Evolutionary conservation across 1,140 invertebrate species (phyloP), one percentile per base, ranked within the genome.

Genomic region (Drosophila mayri): DNA sequence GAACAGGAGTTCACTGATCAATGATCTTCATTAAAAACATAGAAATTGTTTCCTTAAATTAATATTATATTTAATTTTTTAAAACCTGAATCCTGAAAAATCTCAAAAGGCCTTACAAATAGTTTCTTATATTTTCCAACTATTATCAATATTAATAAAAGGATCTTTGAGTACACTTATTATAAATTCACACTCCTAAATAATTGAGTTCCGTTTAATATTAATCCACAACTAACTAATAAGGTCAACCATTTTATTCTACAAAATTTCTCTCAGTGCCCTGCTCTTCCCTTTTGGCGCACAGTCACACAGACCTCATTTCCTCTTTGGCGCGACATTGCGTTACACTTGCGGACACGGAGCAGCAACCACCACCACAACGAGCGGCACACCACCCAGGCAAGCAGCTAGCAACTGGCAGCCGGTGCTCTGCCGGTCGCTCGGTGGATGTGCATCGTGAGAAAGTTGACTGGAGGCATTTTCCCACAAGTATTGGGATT

Each of bases 401-500:
- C 71, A 43, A 50, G 67, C 58, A 49, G 60, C 65, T 44, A 49
- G 71, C 61, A 62, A 73, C 79, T 76, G 77, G 62, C 68, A 87
- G 84, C 84, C 84, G 79, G 76, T 87, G 79, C 70, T 73, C 62
- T 52, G 67, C 70, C 59, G 57, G 38, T 61, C 64, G 61, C 57
- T 25, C 57, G 58, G 62, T 64, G 62, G 37, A 64, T 64, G 72
- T 71, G 74, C 81, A 92, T 92, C 91, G 91, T 92, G 91, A 92
- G 91, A 92, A 92, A 92, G 87, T 92, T 86, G 75, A 79, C 86
- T 85, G 65, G 79, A 82, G 76, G 81, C 81, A 92, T 92, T 55
- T 55, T 92, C 91, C 91, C 91, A 92, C 91, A 92, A 87, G 85
- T 83, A 90, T 90, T 90, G 81, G 70, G 70, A 84, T 84, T 80